phyloP scores from a whole-genome alignment of 2,113 vertebrate species.

The Malurus elegans region DNA sequence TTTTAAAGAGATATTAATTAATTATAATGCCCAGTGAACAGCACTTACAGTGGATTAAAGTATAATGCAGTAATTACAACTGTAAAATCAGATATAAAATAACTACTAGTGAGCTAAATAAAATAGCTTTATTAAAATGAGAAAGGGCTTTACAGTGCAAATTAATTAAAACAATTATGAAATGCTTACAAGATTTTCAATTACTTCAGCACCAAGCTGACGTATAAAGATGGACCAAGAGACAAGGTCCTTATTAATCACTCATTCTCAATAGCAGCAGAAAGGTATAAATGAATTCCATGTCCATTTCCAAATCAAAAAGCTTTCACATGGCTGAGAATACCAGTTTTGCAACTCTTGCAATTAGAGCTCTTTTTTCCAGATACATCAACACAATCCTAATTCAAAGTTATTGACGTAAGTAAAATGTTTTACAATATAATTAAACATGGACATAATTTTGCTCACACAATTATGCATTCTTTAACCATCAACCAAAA shows the following conservation, averaged over 20 bases:
- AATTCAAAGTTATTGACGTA: background rate
- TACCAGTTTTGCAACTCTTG: background rate
- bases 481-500: background rate
- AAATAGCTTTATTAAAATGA: conserved; percentile 15
- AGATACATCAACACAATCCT: background rate
- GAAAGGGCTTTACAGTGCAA: background rate
- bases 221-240: background rate
- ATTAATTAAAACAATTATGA: conserved; percentile 33
- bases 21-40: background rate
- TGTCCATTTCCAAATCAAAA: background rate
- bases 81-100: conserved; percentile 31
- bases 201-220: background rate
- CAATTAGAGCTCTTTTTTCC: background rate
- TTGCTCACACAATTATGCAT: background rate
- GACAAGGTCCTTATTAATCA: background rate
- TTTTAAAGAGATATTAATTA: background rate
- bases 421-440: background rate
- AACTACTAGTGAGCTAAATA: background rate
- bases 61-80: conserved; percentile 5
- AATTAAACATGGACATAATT: conserved; percentile 23
- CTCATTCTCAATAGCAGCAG: background rate
- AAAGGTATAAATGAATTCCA: background rate
- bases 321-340: background rate
- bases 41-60: background rate
- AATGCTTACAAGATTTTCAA: conserved; percentile 15